Evolutionary conservation across 2,797 vertebrate species (phyloP).

Genomic region (Selene dorsalis): DNA sequence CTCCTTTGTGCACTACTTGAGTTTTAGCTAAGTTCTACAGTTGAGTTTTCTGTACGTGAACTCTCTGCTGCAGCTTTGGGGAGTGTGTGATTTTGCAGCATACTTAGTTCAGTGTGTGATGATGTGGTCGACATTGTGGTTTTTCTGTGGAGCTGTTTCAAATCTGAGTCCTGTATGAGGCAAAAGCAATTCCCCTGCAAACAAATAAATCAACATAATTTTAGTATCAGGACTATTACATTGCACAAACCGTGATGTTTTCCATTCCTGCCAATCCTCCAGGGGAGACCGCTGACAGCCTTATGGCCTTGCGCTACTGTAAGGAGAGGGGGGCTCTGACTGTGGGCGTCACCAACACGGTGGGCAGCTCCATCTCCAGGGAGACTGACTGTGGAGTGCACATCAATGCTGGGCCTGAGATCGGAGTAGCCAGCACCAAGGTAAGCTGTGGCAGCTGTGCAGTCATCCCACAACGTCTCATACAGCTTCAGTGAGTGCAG

Average conservation of each 20-base stretch:
- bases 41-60: slow-evolving; percentile 7
- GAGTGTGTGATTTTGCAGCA: background rate
- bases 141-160: slow-evolving; percentile 30
- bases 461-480: background rate
- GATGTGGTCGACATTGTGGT: background rate
- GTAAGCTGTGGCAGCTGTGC: slow-evolving; percentile 70
- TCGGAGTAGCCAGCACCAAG: slow-evolving; percentile 99
- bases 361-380: slow-evolving; percentile 97
- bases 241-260: slow-evolving; percentile 21
- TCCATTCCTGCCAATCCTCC: slow-evolving; percentile 15
- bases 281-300: slow-evolving; percentile 98
- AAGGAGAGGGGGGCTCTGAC: slow-evolving; percentile 96
- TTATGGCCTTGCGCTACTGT: slow-evolving; percentile 95
- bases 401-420: slow-evolving; percentile 97
- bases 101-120: background rate
- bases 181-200: slow-evolving; percentile 28
- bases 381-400: slow-evolving; percentile 98
- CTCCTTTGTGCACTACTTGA: background rate
- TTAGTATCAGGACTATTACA: slow-evolving; percentile 25
- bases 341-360: slow-evolving; percentile 97
- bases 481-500: background rate
- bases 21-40: background rate
- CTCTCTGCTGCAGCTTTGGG: background rate
- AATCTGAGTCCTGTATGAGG: slow-evolving; percentile 1
- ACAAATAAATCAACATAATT: slow-evolving; percentile 32